These are phyloP conservation scores for Acanthopleura granulata DNA, from an alignment of 2,888 invertebrate genomes.

Conservation along the genomic window DNA sequence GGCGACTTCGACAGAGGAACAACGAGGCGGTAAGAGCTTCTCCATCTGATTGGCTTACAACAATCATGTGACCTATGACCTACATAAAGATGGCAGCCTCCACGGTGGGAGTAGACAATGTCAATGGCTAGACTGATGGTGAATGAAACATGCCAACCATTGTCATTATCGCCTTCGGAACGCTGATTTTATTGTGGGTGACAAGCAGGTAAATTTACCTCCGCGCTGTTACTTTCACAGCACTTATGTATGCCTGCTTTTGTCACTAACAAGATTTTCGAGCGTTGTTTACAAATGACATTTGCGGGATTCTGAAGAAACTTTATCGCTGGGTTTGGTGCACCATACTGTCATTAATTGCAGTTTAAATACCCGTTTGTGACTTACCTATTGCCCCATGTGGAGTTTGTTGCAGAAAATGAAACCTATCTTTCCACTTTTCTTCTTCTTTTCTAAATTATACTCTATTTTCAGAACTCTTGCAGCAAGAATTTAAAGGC, in stretches of 20 bases:
- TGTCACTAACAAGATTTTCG: no score
- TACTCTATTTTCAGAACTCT: no score
- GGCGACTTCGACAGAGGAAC: constrained; percentile 79
- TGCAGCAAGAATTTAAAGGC: no score
- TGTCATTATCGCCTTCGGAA: neutral
- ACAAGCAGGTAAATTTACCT: neutral
- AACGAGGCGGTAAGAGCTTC: constrained; percentile 70
- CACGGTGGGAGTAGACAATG: neutral
- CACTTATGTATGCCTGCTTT: neutral
- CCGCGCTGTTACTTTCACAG: neutral
- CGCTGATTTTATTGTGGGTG: neutral
- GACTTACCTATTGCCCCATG: no score
- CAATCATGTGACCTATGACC: constrained; percentile 55
- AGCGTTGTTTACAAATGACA: no score
- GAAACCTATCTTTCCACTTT: no score
- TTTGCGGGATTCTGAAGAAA: no score
- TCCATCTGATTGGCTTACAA: constrained; percentile 59
- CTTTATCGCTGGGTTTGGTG: no score
- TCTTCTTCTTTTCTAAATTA: no score
- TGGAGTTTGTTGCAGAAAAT: no score
- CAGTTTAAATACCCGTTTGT: no score
- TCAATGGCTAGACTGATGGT: constrained; percentile 1
- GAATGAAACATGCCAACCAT: constrained; percentile 13
- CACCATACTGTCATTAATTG: no score
- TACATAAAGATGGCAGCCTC: constrained; percentile 37